Evolutionary conservation across 2,888 invertebrate species (phyloP).

Genomic region (Digitonthophagus gazella): DNA sequence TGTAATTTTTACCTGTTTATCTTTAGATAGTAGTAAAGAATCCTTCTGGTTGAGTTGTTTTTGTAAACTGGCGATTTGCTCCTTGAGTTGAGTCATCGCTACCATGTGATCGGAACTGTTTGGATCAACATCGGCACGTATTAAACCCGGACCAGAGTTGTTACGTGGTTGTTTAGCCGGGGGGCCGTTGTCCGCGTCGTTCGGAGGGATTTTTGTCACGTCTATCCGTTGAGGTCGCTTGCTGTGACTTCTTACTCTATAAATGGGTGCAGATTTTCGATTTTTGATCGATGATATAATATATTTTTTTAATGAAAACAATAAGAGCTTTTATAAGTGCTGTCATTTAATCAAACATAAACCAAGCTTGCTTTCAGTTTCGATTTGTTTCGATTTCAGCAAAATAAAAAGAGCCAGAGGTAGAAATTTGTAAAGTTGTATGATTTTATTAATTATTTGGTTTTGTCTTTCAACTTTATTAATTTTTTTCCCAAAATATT

Average conservation of each 20-base stretch:
- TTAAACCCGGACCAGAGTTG: constrained; percentile 46
- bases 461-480: too few relatives aligned
- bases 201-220: constrained; percentile 58
- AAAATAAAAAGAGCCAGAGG: too few relatives aligned
- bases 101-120: constrained; percentile 91
- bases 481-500: too few relatives aligned
- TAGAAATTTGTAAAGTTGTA: too few relatives aligned
- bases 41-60: constrained; percentile 86
- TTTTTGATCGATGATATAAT: background rate
- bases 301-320: too few relatives aligned
- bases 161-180: constrained; percentile 54
- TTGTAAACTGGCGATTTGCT: constrained; percentile 88
- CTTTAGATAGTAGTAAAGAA: constrained; percentile 80
- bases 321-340: too few relatives aligned
- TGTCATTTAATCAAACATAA: too few relatives aligned
- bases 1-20: constrained; percentile 71
- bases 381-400: too few relatives aligned
- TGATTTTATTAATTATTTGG: too few relatives aligned
- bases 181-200: constrained; percentile 53
- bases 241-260: constrained; percentile 65
- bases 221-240: constrained; percentile 68
- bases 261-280: constrained; percentile 28
- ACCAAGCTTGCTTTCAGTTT: too few relatives aligned
- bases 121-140: constrained; percentile 66
- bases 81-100: constrained; percentile 91